Evolutionary conservation across 2,113 vertebrate species (phyloP), one percentile per base, ranked within the genome.

Genomic region (Sylvicapra grimmia): DNA sequence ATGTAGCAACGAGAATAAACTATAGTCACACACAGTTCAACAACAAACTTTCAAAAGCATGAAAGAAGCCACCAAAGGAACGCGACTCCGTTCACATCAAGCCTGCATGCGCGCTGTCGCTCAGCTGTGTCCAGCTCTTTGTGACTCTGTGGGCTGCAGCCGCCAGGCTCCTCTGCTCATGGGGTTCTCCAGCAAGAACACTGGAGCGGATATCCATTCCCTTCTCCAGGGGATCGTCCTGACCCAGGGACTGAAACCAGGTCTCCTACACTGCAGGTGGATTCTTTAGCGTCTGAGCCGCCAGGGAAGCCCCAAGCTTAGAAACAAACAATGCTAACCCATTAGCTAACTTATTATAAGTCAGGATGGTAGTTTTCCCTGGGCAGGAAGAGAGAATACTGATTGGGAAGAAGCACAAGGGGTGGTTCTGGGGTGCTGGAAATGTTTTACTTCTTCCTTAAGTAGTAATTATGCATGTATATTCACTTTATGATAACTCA

Each of bases 311-410:
- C 72, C 40, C 23, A 88, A 59, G 18, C 54, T 36, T 58, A 83
- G 79, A 93, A 94, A 75, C 15, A 63, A 91, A 40, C 49, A 88
- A 93, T 85, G 79, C 49, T 61, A 89, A 90, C 18, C 54, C 58
- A n/a, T 8, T 2, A 16, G n/a, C 36, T 75, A 40, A 75, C 36
- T 36, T 68, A n/a, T 11, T 7, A 75, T 16, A 21, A 92, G 25
- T 59, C 27, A 89, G 27, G 47, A 86, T 0, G 12, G 16, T 40
- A 80, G 21, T 56, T 80, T 88, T 44, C 19, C 65, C 49, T 77
- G 49, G 8, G 33, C 65, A 93, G 27, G 56, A 25, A 87, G 51
- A 68, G 58, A n/a, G 36, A 83, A 31, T 3, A 84, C 0, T 68
- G 23, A 56, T 5, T 68, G 25, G 40, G 9, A 89, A 85, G 84